Evolutionary conservation across 2,797 vertebrate genomes (phyloP), one percentile per base, ranked within the genome.

Genomic region (Pseudochirops corinnae): DNA sequence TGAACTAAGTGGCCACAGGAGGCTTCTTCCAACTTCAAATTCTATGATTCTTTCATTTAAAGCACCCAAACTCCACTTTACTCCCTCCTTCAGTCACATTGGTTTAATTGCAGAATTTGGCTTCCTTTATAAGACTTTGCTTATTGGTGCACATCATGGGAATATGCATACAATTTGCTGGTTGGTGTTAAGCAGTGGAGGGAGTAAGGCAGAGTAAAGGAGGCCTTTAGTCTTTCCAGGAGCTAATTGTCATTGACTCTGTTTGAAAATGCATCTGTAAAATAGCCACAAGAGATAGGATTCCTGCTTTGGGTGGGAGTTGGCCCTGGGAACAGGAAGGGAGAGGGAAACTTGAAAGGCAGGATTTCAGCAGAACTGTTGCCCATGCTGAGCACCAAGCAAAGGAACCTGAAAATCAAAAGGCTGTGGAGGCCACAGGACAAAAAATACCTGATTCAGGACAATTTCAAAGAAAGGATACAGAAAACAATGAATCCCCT

Each of bases 341-440:
- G 95, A 33, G 13, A 92, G 7, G 94, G 90, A 18, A 0, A 94
- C 16, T 94, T 92, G 97, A 97, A 97, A 97, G 97, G 97, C 97
- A 96, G 97, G 96, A 98, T 98, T 97, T 98, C 93, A 95, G 95
- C 98, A 98, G 97, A 98, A 95, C 97, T 98, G 97, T 98, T 98
- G 97, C 95, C 97, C 98, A 98, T 98, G 96, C 96, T 82, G 74
- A 98, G 97, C 98, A 98, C 96, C 98, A 98, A 98, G 97, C 97
- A 97, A 95, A 96, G 21, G 74, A 9, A n/a, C 74, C 74, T 46
- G 39, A 82, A 46, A 82, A 46, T 82, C 67, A 82, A 82, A 82
- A 82, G 67, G n/a, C 67, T 82, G 18, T 46, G 67, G 67, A 82
- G 39, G 74, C 21, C 39, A 82, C 21, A 26, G 74, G 21, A 9